These are phyloP conservation scores for Styela clava DNA, from an alignment of 23 tunicate genomes.

Conservation along the genomic window DNA sequence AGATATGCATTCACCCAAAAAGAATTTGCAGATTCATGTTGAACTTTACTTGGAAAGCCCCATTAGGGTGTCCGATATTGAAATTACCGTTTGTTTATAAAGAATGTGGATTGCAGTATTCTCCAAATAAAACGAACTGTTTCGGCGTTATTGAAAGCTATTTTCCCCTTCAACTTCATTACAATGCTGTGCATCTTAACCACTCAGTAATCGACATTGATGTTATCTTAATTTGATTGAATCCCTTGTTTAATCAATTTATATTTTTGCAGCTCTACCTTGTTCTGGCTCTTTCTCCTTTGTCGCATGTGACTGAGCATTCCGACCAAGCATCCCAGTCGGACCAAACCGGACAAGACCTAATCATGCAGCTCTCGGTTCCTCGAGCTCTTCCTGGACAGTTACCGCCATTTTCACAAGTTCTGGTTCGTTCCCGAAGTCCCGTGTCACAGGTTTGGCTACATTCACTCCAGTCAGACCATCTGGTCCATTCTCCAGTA, in stretches of 20 bases:
- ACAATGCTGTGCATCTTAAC: too few relatives aligned
- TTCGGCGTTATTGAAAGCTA: too few relatives aligned
- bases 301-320: constrained; percentile 36
- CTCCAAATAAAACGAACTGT: too few relatives aligned
- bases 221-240: background rate
- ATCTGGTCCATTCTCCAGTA: background rate
- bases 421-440: background rate
- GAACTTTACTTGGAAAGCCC: too few relatives aligned
- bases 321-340: constrained; percentile 31
- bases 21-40: too few relatives aligned
- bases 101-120: too few relatives aligned
- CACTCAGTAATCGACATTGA: too few relatives aligned
- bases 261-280: background rate
- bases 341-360: background rate
- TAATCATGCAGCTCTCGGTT: background rate
- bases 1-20: too few relatives aligned
- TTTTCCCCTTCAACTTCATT: too few relatives aligned
- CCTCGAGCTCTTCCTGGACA: background rate
- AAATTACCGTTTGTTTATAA: background rate
- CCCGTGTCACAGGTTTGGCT: constrained; percentile 1
- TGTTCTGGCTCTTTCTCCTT: constrained; percentile 32
- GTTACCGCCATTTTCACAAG: background rate
- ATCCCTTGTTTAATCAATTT: too few relatives aligned
- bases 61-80: background rate
- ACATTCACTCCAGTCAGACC: constrained; percentile 1